phyloP scores from a whole-genome alignment of 1,140 invertebrate genomes.

The Sycobia sp. region DNA sequence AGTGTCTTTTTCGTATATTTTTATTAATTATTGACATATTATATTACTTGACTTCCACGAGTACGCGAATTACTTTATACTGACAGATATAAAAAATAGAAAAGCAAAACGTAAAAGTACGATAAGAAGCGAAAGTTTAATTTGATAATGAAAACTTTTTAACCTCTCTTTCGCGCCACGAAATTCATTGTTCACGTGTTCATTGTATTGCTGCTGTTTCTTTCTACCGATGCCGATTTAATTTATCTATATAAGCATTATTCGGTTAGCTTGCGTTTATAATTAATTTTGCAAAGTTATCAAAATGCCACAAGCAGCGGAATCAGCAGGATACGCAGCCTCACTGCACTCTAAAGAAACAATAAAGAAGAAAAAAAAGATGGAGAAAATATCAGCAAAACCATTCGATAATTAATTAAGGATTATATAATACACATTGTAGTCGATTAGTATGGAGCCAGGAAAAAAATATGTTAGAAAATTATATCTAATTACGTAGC shows the following conservation, averaged over 20 bases:
- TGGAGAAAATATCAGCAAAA: conserved; percentile 1
- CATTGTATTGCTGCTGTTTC: background rate
- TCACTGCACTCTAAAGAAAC: conserved; percentile 21
- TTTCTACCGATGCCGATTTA: background rate
- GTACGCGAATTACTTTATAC: too few relatives aligned
- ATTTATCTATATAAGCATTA: conserved; percentile 5
- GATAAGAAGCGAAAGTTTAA: too few relatives aligned
- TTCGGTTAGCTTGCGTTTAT: conserved; percentile 8
- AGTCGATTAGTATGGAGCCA: conserved; percentile 26
- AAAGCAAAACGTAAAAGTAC: too few relatives aligned
- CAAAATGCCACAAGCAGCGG: conserved; percentile 35
- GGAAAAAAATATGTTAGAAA: background rate
- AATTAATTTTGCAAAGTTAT: too few relatives aligned
- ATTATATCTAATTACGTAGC: too few relatives aligned
- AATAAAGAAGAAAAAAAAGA: conserved; percentile 10
- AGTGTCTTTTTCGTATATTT: background rate
- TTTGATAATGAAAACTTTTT: too few relatives aligned
- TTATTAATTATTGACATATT: too few relatives aligned
- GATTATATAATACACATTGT: background rate
- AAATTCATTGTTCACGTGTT: too few relatives aligned
- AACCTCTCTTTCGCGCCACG: too few relatives aligned
- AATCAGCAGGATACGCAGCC: conserved; percentile 37
- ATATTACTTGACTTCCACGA: too few relatives aligned
- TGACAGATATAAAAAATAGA: too few relatives aligned
- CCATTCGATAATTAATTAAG: conserved; percentile 6